phyloP scores from a whole-genome alignment of 2,888 invertebrate species.

The Clusia tigrina region DNA sequence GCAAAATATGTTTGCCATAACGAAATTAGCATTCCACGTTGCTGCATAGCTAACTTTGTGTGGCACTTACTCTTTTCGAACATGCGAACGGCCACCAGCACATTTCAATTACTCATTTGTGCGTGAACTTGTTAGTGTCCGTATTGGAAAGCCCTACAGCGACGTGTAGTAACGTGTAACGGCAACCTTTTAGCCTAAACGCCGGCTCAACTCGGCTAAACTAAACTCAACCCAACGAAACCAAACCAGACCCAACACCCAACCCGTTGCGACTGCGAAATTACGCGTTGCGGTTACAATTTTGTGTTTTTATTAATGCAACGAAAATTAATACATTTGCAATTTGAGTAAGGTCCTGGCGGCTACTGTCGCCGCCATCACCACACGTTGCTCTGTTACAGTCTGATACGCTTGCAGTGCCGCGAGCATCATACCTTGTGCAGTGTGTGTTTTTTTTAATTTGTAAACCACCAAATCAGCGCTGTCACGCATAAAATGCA shows the following conservation, averaged over 20 bases:
- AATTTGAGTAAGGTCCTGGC: conserved; percentile 7
- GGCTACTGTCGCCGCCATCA: background rate
- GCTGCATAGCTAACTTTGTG: no score
- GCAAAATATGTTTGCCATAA: no score
- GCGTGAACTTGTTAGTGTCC: background rate
- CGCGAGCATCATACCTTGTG: background rate
- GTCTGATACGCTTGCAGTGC: no score
- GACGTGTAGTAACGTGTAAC: background rate
- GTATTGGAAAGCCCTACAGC: no score
- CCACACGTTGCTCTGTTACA: no score
- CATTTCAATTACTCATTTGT: conserved; percentile 29
- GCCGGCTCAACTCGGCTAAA: background rate
- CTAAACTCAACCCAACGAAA: background rate
- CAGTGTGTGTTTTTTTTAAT: background rate
- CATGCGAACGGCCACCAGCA: background rate
- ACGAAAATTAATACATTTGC: conserved; percentile 37
- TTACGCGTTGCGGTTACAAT: conserved; percentile 24
- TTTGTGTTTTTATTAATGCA: conserved; percentile 34
- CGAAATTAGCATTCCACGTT: no score
- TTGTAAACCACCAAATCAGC: background rate
- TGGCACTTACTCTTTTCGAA: background rate
- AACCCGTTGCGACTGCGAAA: background rate
- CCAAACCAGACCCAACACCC: background rate
- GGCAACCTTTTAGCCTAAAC: background rate
- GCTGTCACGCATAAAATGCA: background rate